Evolutionary conservation across 2,797 vertebrate genomes (phyloP).

Genomic region (Urocyon cinereoargenteus): DNA sequence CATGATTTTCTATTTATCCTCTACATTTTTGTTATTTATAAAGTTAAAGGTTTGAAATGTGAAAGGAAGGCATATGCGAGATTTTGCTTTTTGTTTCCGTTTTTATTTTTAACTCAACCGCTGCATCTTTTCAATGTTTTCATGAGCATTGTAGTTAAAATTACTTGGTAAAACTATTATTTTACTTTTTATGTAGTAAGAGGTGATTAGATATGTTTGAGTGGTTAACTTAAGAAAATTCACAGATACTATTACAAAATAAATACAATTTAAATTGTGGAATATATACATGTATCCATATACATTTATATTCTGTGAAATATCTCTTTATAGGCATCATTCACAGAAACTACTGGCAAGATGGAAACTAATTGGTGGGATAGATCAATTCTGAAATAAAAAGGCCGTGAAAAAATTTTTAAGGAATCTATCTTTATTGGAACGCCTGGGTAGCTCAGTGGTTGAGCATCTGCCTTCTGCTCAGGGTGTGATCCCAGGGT

Average conservation of each 20-base stretch:
- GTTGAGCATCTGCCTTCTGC: too few relatives aligned
- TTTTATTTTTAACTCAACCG: background rate
- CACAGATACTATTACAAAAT: background rate
- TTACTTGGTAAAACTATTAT: background rate
- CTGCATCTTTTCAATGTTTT: background rate
- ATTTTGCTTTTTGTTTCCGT: background rate
- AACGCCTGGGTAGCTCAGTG: too few relatives aligned
- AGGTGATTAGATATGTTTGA: background rate
- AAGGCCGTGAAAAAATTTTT: background rate
- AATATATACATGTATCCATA: background rate
- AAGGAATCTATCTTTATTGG: background rate
- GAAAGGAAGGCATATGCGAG: background rate
- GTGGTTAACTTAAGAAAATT: constrained; percentile 10
- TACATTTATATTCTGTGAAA: background rate
- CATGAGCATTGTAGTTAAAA: background rate
- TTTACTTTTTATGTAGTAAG: background rate
- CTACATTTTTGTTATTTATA: background rate
- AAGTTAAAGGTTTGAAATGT: constrained; percentile 31
- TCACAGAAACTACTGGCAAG: background rate
- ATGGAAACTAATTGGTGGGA: background rate
- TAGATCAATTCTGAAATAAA: background rate
- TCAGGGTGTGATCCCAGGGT: too few relatives aligned
- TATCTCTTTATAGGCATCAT: background rate
- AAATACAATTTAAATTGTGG: background rate
- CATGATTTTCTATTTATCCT: background rate